Conservation (phyloP, 2,113 vertebrate species). For the Glaucidium brasilianum region DNA sequence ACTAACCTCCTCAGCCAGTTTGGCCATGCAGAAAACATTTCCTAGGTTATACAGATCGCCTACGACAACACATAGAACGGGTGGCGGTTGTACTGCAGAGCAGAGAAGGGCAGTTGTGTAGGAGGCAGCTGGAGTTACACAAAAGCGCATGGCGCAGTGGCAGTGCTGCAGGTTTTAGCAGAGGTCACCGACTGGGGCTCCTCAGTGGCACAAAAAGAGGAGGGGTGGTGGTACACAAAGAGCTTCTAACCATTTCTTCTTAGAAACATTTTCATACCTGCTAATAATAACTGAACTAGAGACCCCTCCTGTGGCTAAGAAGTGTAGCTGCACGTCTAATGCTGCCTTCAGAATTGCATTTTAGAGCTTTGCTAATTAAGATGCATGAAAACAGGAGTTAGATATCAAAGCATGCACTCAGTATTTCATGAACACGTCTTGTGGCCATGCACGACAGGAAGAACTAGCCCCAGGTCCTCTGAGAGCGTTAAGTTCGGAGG, state of each 20-base stretch:
- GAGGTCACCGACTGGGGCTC: background rate
- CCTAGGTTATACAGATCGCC: background rate
- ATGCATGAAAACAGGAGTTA: background rate
- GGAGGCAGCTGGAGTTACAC: background rate
- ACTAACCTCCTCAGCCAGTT: background rate
- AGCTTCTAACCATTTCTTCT: background rate
- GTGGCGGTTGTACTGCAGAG: background rate
- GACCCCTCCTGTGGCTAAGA: constrained; percentile 48
- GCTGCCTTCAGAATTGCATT: background rate
- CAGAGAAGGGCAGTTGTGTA: background rate
- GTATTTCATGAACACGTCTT: background rate
- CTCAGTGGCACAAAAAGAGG: background rate
- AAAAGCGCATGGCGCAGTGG: background rate
- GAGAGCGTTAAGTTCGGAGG: background rate
- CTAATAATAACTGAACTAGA: background rate
- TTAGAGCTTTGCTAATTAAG: background rate
- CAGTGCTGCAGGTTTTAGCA: background rate
- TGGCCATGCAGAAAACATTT: background rate
- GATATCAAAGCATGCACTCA: background rate
- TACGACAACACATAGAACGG: background rate
- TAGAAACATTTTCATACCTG: background rate
- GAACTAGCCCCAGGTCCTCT: background rate
- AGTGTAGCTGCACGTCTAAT: background rate
- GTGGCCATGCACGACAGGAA: background rate
- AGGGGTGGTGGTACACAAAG: background rate